Evolutionary conservation across 2,888 invertebrate species (phyloP), one percentile per base, ranked within the genome.

Genomic region (Muscina levida): DNA sequence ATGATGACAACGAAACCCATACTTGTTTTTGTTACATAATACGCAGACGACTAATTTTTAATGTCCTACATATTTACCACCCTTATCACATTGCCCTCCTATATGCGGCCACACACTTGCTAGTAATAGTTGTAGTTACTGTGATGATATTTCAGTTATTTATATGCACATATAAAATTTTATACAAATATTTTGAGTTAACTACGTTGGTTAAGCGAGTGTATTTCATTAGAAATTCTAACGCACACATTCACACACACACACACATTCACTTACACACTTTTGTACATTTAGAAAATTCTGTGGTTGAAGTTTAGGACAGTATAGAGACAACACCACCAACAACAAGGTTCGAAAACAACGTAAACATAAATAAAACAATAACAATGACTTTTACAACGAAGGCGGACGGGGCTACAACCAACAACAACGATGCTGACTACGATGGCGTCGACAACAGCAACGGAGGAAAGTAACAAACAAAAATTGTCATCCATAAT

Each of bases 141-240:
- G 48, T 68, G 44, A 51, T 68, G 44, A 59, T 75, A 68, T 68
- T 79, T 79, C 26, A 72, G 72, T 68, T 79, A 75, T 75, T 79
- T 79, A 79, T 79, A 72, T 75, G 75, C 72, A 79, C 59, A 72
- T 72, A 72, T 75, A 67, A 62, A 42, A 66, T 56, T 37, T 26
- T 67, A 31, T 66, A 56, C 17, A 56, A n/a, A 65, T 48, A 24
- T 13, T 26, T 51, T 19, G 4, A 22, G 26, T 6, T 8, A 37
- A 37, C 6, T 10, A n/a, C 19, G 19, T 42, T 31, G 24, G 22
- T 2, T 39, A 17, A 56, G 22, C 56, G 42, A 46, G n/a, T 57
- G n/a, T 46, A 46, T 73, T 59, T 46, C 15, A 62, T 53, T 24
- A 22, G 6, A 53, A 22, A 22, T 53, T 22, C n/a, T 13, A 22